Evolutionary conservation across 2,888 invertebrate genomes (phyloP), one percentile per base, ranked within the genome.

Genomic region (Pseudococcus viburni): DNA sequence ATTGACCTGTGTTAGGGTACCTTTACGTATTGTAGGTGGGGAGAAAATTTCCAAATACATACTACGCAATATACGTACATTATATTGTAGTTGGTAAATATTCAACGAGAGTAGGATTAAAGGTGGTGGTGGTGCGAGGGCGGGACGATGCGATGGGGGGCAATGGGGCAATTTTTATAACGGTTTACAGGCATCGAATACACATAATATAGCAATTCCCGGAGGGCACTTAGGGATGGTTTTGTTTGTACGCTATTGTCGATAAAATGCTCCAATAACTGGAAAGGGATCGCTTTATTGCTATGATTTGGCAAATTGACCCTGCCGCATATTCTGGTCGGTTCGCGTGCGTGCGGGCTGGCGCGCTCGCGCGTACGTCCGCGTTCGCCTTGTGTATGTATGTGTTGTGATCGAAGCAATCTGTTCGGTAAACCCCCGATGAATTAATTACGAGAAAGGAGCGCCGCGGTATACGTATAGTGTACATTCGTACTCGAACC

Each of bases 251-350:
- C 51, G 84, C 84, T 48, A 85, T 85, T 85, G 84, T 85, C 84
- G 84, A 85, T 33, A 85, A 85, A 85, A 51, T 55, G 84, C 84
- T 85, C 84, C 84, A 85, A 85, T 85, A 85, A 85, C 51, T 51
- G 84, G 48, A 51, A 85, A 51, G 84, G 84, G 84, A 85, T 85
- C 33, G 84, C 48, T 85, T 85, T 85, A 85, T 85, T 19, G 84
- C 84, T 85, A 85, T 85, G 84, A 85, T 85, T 85, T 85, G 46
- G 84, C 84, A 85, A 85, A 85, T 85, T 85, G 84, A 85, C 84
- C 84, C 84, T 26, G 84, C 77, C 77, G 39, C 77, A 15, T 77
- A 22, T 39, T 33, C 26, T 33, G 26, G 17, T 33, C 39, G 77
- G 64, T 64, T 33, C 1, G 64, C 22, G 22, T 64, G 64, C 19